A percentile compares a stretch with the other conserved stretches of the same genome.
phyloP scores from a whole-genome alignment of 2,888 invertebrate genomes.

The Plusia festucae region DNA sequence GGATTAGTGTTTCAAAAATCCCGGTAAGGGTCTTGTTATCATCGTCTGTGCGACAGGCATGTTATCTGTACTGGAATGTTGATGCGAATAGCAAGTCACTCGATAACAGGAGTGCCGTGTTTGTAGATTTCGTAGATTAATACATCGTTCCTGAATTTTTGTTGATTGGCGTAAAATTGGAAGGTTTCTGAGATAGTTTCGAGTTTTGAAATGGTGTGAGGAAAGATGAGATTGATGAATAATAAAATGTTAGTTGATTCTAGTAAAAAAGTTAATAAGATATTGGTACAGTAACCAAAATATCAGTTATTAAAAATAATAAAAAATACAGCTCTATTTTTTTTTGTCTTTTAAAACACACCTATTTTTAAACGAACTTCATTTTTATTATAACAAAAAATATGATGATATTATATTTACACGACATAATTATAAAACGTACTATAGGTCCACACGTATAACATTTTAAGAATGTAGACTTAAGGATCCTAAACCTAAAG shows the following conservation, averaged over 20 bases:
- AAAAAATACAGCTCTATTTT: not conserved
- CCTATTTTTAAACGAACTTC: not conserved
- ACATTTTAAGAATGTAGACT: too few relatives aligned
- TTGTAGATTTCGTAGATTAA: slow-evolving; percentile 29
- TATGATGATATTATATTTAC: too few relatives aligned
- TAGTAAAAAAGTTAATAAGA: too few relatives aligned
- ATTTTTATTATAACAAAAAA: too few relatives aligned
- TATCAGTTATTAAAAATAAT: not conserved
- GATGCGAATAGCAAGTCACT: slow-evolving; percentile 31
- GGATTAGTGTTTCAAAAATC: slow-evolving; percentile 11
- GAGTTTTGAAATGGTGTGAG: not conserved
- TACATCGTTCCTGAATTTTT: slow-evolving; percentile 18
- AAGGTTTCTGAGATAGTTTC: not conserved
- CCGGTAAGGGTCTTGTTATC: slow-evolving; percentile 29
- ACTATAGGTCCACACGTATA: too few relatives aligned
- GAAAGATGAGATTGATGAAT: too few relatives aligned
- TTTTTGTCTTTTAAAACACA: not conserved
- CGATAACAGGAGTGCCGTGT: slow-evolving; percentile 43
- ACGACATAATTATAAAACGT: too few relatives aligned
- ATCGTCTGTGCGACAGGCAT: slow-evolving; percentile 30
- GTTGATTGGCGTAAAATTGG: not conserved
- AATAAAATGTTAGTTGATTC: too few relatives aligned
- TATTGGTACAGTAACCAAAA: not conserved
- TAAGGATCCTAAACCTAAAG: too few relatives aligned
- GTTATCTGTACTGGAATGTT: slow-evolving; percentile 45